Evolutionary conservation across 2,113 vertebrate genomes (phyloP), one percentile per base, ranked within the genome.

Genomic region (Nothoprocta pentlandii): DNA sequence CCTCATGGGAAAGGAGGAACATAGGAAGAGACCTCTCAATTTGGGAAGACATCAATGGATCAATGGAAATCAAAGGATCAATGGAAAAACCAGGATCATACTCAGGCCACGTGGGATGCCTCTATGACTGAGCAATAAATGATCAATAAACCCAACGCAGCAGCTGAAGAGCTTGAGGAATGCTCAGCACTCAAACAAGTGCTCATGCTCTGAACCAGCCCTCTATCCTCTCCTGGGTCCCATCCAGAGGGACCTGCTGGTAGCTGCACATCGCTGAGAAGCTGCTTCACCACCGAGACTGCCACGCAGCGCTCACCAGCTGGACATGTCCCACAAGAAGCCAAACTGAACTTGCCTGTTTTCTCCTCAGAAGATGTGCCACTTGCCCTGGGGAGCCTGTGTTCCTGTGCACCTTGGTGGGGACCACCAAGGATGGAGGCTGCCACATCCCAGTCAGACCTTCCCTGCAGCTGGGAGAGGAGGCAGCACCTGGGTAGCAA

Each of bases 381-480:
- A 51, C 61, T 39, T 73, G 36, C 8, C 4, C 16, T 30, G 36
- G 11, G n/a, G 19, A 51, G 25, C 36, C 32, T 49, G 26, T 0
- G 0, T 3, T 8, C 19, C 42, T 8, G 13, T 20, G 51, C 2
- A 0, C 23, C 0, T 23, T 44, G 8, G 32, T 2, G 0, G 61
- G 46, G 32, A 85, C 42, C 1, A 8, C 36, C 2, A 0, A 36
- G 59, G 34, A 32, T 0, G 0, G 34, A 36, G 25, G 19, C 69
- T 21, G 25, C 23, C 19, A 0, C 28, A 3, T 28, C 8, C n/a
- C 42, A 32, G 16, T 2, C 26, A 67, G 36, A 42, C 15, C 39
- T 21, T 25, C 42, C n/a, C 51, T 16, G 22, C 23, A 5, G 70
- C 5, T 9, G 34, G 36, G 30, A 54, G 32, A 39, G 41, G 11